Evolutionary conservation across 2,113 vertebrate genomes (phyloP), one percentile per base, ranked within the genome.

Genomic region (Oreochromis niloticus): DNA sequence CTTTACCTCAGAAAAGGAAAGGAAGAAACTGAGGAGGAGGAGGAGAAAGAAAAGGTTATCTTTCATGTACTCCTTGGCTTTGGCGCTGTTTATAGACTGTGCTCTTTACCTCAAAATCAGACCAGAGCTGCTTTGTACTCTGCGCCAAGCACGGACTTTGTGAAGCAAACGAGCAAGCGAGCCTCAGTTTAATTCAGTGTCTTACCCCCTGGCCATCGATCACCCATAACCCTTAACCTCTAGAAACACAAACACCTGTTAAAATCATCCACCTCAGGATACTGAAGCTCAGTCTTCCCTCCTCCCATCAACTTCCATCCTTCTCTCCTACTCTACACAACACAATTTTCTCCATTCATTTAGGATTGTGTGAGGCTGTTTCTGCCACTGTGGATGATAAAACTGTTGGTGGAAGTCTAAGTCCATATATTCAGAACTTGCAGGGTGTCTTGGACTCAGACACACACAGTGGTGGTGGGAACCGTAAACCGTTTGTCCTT

Each of bases 101-200:
- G 85, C 89, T 95, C 90, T 93, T 95, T 94, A 94, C 93, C 95
- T 95, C 95, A 94, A 91, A 93, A 91, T 93, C 90, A 93, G 87
- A 92, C 91, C 92, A 92, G 93, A 93, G 90, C 92, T 91, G 88
- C 89, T 94, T 93, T 88, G 86, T 91, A 79, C 87, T 90, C 91
- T 87, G 85, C 85, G 82, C 93, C 92, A 79, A 83, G 86, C 88
- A 83, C 82, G 66, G 91, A 92, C 87, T 83, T 88, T 87, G 83
- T 85, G 88, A 93, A 88, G 86, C 91, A 82, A 92, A 89, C 22
- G 32, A 93, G 88, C 81, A 73, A 87, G 79, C 82, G 75, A 73
- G 90, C 80, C 89, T 94, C 87, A 50, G 82, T 90, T 93, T 9
- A 85, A 93, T 89, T 94, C 93, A 86, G 91, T 92, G 94, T 95